These are phyloP conservation scores for Diaphora mendica DNA, from an alignment of 2,888 invertebrate species.

Conservation along the genomic window DNA sequence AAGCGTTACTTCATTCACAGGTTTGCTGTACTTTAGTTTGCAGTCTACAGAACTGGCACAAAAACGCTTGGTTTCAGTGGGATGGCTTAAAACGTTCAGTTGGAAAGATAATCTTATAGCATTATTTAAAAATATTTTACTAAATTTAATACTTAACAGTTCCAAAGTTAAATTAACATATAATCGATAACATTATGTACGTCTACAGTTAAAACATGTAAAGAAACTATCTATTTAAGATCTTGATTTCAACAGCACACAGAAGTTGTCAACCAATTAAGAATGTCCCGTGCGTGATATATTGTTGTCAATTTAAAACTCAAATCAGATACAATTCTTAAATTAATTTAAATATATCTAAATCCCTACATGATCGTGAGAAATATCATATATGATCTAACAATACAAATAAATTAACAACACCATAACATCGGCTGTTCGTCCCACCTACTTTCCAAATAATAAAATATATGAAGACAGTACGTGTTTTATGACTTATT, in stretches of 20 bases:
- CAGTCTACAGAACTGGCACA: too few relatives aligned
- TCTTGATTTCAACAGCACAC: not conserved
- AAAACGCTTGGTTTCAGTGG: not conserved
- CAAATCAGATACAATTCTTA: not conserved
- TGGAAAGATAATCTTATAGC: not conserved
- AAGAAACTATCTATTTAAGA: not conserved
- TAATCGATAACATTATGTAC: not conserved
- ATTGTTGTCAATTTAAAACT: not conserved
- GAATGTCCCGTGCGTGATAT: not conserved
- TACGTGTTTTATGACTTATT: slow-evolving; percentile 14
- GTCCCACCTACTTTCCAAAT: slow-evolving; percentile 2
- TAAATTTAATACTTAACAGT: not conserved
- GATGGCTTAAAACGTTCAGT: too few relatives aligned
- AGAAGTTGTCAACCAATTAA: not conserved
- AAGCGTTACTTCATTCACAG: too few relatives aligned
- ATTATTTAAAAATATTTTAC: not conserved
- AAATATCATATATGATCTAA: not conserved
- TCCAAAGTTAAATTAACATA: too few relatives aligned
- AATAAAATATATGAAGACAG: not conserved
- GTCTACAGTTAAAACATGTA: not conserved
- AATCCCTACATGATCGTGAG: not conserved
- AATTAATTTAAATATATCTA: not conserved
- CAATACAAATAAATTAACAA: slow-evolving; percentile 5
- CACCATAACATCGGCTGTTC: not conserved
- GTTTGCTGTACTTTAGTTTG: too few relatives aligned